phyloP scores from a whole-genome alignment of 2,797 vertebrate genomes.

The Hemitrygon akajei region DNA sequence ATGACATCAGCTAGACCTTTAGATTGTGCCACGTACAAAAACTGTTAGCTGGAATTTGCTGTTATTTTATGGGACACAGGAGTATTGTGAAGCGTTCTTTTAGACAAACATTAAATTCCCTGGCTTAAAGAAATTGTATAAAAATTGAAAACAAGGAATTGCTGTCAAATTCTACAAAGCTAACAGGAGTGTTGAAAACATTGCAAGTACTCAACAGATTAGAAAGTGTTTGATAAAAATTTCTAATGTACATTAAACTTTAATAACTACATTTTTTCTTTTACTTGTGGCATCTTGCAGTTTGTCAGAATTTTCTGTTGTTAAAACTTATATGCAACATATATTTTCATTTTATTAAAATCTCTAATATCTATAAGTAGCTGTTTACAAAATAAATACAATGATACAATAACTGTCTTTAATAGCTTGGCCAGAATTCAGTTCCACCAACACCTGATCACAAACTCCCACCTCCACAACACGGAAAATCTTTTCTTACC shows the following conservation, averaged over 20 bases:
- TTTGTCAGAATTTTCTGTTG: not conserved
- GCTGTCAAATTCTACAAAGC: not conserved
- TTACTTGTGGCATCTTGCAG: not conserved
- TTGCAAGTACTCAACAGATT: not conserved
- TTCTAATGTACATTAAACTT: not conserved
- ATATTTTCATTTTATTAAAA: not conserved
- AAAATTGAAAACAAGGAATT: not conserved
- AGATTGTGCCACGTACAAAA: not conserved
- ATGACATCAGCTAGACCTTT: constrained; percentile 9
- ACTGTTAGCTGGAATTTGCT: not conserved
- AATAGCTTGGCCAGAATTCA: not conserved
- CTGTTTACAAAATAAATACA: not conserved
- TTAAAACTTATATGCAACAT: not conserved
- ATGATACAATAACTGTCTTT: not conserved
- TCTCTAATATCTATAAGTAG: not conserved
- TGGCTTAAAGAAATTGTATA: not conserved
- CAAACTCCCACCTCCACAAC: not conserved
- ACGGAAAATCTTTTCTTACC: constrained; percentile 49
- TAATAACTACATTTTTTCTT: not conserved
- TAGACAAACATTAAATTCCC: not conserved
- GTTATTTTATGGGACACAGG: not conserved
- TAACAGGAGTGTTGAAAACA: not conserved
- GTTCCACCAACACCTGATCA: not conserved
- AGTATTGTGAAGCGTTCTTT: not conserved
- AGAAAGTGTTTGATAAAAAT: not conserved